phyloP scores from a whole-genome alignment of 2,113 vertebrate species.

The Prietella phreatophila region DNA sequence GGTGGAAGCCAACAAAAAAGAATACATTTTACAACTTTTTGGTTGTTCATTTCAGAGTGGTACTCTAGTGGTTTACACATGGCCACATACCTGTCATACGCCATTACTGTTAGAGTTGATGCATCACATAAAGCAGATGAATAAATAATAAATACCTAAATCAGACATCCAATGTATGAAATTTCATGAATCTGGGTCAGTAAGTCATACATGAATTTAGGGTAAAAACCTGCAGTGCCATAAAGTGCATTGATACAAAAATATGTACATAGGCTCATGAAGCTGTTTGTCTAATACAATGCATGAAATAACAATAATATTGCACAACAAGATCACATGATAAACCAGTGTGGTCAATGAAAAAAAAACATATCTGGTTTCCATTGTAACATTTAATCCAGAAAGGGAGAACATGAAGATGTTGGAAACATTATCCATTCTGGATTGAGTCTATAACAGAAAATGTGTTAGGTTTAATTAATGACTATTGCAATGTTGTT shows the following conservation, averaged over 20 bases:
- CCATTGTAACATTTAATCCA: slow-evolving; percentile 35
- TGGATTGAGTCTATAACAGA: slow-evolving; percentile 20
- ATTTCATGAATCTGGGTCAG: slow-evolving; percentile 26
- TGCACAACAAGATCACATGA: slow-evolving; percentile 43
- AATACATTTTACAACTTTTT: slow-evolving; percentile 38
- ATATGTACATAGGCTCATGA: slow-evolving; percentile 60
- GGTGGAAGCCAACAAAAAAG: slow-evolving; percentile 39
- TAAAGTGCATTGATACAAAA: slow-evolving; percentile 61
- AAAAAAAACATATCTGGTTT: slow-evolving; percentile 40
- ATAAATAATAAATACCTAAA: slow-evolving; percentile 54
- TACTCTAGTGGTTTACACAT: slow-evolving; percentile 53
- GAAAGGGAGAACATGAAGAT: slow-evolving; percentile 39
- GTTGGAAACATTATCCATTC: slow-evolving; percentile 29
- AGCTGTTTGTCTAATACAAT: slow-evolving; percentile 33
- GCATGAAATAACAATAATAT: slow-evolving; percentile 39
- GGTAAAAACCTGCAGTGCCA: slow-evolving; percentile 61
- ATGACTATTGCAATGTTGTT: not conserved
- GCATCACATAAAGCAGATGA: slow-evolving; percentile 44
- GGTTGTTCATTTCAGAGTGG: slow-evolving; percentile 47
- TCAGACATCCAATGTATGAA: slow-evolving; percentile 47
- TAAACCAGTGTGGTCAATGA: slow-evolving; percentile 43
- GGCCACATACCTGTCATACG: slow-evolving; percentile 51
- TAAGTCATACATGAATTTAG: slow-evolving; percentile 52
- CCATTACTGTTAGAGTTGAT: slow-evolving; percentile 50
- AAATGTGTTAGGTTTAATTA: not conserved